Evolutionary conservation across 2,888 invertebrate species (phyloP).

Genomic region (Spicauda simplicius): DNA sequence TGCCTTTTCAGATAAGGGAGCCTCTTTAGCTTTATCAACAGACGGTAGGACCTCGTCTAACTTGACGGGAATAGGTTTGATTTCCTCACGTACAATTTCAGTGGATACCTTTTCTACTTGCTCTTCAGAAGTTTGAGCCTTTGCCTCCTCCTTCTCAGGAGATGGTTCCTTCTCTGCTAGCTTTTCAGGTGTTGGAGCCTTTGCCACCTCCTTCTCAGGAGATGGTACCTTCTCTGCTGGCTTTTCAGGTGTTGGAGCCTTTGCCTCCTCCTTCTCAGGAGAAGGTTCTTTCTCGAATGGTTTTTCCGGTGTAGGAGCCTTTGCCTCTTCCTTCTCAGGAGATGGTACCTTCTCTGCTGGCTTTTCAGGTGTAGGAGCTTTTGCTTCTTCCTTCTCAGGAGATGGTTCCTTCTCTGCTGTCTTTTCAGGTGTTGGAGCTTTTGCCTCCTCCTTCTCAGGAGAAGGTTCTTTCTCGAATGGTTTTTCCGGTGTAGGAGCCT

Average conservation of each 20-base stretch:
- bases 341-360: constrained; percentile 12
- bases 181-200: not conserved
- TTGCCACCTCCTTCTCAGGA: too few relatives aligned
- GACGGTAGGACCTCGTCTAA: too few relatives aligned
- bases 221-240: constrained; percentile 10
- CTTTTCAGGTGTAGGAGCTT: constrained; percentile 22
- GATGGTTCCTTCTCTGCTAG: constrained; percentile 15
- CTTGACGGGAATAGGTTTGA: too few relatives aligned
- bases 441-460: constrained; percentile 19
- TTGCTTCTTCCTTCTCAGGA: constrained; percentile 22
- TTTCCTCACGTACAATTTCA: too few relatives aligned
- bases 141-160: not conserved
- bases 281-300: too few relatives aligned
- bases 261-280: too few relatives aligned
- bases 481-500: too few relatives aligned
- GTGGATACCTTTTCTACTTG: too few relatives aligned
- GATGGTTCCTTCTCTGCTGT: constrained; percentile 26
- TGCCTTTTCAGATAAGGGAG: not conserved
- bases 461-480: too few relatives aligned
- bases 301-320: too few relatives aligned
- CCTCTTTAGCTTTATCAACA: too few relatives aligned
- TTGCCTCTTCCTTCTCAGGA: too few relatives aligned
- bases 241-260: not conserved
- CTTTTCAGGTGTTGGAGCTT: constrained; percentile 17
- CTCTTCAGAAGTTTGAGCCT: not conserved